Base-by-base conservation (phyloP, 2,888 invertebrate species). In the Mythimna ferrago region DNA sequence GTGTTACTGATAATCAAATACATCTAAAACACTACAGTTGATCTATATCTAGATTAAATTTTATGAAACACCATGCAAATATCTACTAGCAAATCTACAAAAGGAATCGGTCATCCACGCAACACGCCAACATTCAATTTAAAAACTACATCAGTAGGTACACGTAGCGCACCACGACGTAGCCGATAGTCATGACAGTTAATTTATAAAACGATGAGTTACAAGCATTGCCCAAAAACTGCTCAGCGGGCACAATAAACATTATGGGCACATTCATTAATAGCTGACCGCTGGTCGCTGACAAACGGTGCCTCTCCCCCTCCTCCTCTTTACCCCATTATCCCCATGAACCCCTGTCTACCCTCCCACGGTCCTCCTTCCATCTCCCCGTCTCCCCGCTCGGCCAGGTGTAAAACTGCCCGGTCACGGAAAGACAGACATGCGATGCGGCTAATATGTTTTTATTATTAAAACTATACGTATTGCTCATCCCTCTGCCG, bases 391-490 rank as follows among this genome's bases (percentile, higher is more conserved):
- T 89, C 91, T 89, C 92, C 91, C 93, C 88, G 89, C 87, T 90
- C 87, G 91, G 89, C 96, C 96, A 96, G 96, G 96, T 96, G 96
- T 95, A 95, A 96, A 96, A 95, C 94, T 95, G 95, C 94, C 92
- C 92, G 92, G 95, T 96, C 96, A 96, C 96, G 96, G 92, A 95
- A 95, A 93, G 91, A 93, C 93, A 92, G 94, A 94, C 96, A 95
- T 95, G 95, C 95, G 92, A 96, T 95, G 95, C 92, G 92, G 93
- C 95, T 95, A 95, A 96, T 96, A 96, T 94, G 94, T 95, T 95
- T 95, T 94, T 94, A 94, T 94, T 95, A 95, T 95, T 94, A 95
- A 94, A 94, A 90, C 89, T 91, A 91, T 91, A 92, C 91, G 90
- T 93, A 93, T 92, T 92, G 93, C 89, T 89, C 94, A 93, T 94